Base-by-base conservation (phyloP, 1,140 invertebrate genomes). In the Euwallacea fornicatus region DNA sequence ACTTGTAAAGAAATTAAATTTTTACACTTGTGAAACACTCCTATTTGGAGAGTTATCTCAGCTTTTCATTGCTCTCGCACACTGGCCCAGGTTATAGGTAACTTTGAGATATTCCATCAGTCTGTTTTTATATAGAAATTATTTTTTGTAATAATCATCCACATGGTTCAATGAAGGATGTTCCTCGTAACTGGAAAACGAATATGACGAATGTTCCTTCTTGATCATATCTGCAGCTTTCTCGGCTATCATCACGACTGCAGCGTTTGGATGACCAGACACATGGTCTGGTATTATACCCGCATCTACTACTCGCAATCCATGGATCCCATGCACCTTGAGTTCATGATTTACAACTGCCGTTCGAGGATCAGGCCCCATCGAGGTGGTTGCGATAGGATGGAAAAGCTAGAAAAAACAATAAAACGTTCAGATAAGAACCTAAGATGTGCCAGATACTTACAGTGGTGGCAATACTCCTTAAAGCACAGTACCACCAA, bases 341-440 rank as follows among this genome's bases (percentile, higher is more conserved):
- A 84, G 75, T 65, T 68, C 42, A 7, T 74, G 60, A 77, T 87
- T 83, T 42, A 86, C 82, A n/a, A 86, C 84, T 9, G 70, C 70
- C 0, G 85, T 79, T 44, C 81, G 77, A 0, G 73, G 65, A 72
- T 87, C 84, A 0, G 77, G 74, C 0, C 88, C 88, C 88, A 90
- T 89, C 77, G 84, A 86, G 58, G 85, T 87, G 0, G 85, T 85
- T 0, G 87, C 86, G 0, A 78, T 76, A 69, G 88, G 86, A 78
- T 89, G 88, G 42, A 67, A 67, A 21, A 73, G 42, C 63, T 66
- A 41, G 33, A 66, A 61, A 41, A 41, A 9, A 4, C 10, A 86
- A 78, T 89, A 87, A 21, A 67, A 67, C 10, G 69, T 16, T 47
- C 42, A 55, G 33, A 66, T 41, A 61, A 41, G 8, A 9, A 50